These are phyloP conservation scores for Opisthocomus hoazin DNA, from an alignment of 2,113 vertebrate genomes.

Conservation along the genomic window DNA sequence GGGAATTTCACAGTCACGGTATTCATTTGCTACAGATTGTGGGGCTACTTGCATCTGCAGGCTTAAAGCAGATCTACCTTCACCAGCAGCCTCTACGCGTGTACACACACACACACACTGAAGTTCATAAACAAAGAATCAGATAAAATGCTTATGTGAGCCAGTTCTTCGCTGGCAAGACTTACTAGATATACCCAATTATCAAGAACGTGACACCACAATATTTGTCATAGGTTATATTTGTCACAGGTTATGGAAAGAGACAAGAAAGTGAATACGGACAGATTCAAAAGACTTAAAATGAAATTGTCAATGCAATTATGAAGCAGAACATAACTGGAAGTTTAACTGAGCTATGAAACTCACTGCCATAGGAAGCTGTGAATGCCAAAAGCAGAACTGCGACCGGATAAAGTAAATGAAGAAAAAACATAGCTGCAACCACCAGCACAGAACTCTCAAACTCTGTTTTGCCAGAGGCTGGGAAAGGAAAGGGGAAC, in stretches of 20 bases:
- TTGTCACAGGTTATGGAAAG: not conserved
- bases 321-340: not conserved
- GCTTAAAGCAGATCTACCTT: not conserved
- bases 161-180: not conserved
- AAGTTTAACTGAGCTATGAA: not conserved
- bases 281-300: not conserved
- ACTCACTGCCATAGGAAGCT: not conserved
- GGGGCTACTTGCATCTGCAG: not conserved
- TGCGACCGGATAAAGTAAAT: not conserved
- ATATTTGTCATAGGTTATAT: not conserved
- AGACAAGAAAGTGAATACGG: not conserved
- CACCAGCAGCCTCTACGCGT: not conserved
- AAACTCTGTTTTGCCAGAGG: not conserved
- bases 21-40: not conserved
- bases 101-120: no score
- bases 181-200: not conserved
- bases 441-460: not conserved
- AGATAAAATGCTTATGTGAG: not conserved
- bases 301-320: not conserved
- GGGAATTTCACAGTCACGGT: constrained; percentile 21
- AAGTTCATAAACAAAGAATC: not conserved
- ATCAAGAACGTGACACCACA: not conserved
- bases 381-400: not conserved
- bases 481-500: not conserved
- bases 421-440: not conserved